Conservation (phyloP, 35 echinoderm and acorn worm genomes). For the Apostichopus californicus region DNA sequence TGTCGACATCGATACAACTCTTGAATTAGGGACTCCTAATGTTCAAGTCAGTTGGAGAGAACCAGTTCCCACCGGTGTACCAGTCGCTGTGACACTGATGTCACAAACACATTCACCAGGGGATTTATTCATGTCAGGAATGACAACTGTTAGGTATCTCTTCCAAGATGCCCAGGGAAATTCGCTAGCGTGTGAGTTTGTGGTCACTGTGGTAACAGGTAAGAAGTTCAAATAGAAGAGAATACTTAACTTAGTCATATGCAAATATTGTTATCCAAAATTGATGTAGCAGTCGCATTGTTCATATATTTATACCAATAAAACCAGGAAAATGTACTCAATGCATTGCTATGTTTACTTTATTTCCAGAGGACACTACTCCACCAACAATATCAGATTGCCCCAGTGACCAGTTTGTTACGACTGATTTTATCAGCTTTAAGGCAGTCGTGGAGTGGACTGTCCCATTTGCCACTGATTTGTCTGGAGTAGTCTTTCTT, state of each 20-base stretch:
- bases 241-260: no score
- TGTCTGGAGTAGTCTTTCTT: neutral
- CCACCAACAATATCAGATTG: conserved; percentile 46
- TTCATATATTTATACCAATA: no score
- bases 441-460: neutral
- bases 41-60: neutral
- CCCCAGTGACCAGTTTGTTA: conserved; percentile 45
- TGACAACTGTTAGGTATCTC: neutral
- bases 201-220: neutral
- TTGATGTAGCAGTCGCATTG: no score
- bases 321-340: no score
- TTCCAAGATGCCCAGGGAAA: neutral
- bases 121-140: neutral
- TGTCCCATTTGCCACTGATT: conserved; percentile 9
- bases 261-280: no score
- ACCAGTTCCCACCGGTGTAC: neutral
- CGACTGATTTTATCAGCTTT: conserved; percentile 42
- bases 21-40: neutral
- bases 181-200: neutral
- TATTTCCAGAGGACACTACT: neutral
- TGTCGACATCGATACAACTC: neutral
- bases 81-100: neutral
- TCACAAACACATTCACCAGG: neutral
- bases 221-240: neutral
- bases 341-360: neutral